A percentile compares a stretch with the other conserved stretches of the same genome.
Conservation (phyloP, 2,888 invertebrate genomes). For the Lepidochrysops patricia region DNA sequence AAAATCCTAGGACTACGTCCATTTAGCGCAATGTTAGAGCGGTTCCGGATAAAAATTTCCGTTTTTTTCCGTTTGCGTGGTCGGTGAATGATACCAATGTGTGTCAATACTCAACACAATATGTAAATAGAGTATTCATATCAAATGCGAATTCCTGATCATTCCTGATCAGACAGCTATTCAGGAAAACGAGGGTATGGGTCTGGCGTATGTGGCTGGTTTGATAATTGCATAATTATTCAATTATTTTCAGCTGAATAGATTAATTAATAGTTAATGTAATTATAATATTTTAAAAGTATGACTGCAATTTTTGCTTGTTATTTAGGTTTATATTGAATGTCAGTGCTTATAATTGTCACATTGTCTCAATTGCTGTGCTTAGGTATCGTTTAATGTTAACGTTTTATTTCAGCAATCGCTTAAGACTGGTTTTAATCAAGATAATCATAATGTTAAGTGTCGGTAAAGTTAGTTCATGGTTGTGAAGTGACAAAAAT, state of each 20-base stretch:
- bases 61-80: too few relatives aligned
- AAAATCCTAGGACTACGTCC: too few relatives aligned
- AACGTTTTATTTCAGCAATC: not conserved
- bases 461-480: not conserved
- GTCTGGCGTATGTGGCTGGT: not conserved
- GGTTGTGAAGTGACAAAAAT: constrained; percentile 4
- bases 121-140: too few relatives aligned
- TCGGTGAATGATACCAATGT: too few relatives aligned
- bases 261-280: not conserved
- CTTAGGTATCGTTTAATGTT: not conserved
- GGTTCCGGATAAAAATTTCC: too few relatives aligned
- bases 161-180: too few relatives aligned
- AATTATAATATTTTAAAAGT: not conserved
- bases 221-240: not conserved
- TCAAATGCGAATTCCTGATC: too few relatives aligned
- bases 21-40: too few relatives aligned
- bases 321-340: not conserved
- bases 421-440: constrained; percentile 6
- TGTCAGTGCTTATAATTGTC: not conserved
- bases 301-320: not conserved
- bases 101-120: too few relatives aligned
- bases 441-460: constrained; percentile 2
- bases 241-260: not conserved
- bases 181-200: too few relatives aligned
- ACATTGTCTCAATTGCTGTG: not conserved